These are phyloP conservation scores for Takifugu bimaculatus DNA, from an alignment of 2,113 vertebrate species.

Conservation along the genomic window DNA sequence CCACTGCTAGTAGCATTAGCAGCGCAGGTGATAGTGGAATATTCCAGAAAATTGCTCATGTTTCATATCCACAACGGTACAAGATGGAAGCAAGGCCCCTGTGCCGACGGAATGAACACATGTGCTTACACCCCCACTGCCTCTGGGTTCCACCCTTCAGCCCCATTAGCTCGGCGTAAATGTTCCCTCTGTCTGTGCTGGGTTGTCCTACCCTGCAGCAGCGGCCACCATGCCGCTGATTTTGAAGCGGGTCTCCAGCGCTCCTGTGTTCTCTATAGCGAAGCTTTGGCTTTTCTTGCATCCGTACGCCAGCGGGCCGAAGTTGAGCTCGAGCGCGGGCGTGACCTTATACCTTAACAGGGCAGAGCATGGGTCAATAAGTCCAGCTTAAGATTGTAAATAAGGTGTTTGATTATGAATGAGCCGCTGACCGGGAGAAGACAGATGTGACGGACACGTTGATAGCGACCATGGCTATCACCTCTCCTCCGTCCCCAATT, in stretches of 20 bases:
- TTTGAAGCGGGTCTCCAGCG: conserved; percentile 71
- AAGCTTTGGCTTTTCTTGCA: conserved; percentile 72
- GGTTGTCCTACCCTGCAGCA: conserved; percentile 60
- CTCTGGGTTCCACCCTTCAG: too few relatives aligned
- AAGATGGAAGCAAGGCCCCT: too few relatives aligned
- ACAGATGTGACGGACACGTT: conserved; percentile 73
- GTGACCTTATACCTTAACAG: conserved; percentile 76
- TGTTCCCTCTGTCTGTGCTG: not conserved
- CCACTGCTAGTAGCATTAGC: too few relatives aligned
- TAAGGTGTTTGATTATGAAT: not conserved
- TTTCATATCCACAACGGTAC: too few relatives aligned
- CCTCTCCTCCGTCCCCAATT: conserved; percentile 63
- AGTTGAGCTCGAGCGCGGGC: conserved; percentile 76
- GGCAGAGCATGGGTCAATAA: not conserved
- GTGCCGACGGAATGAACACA: too few relatives aligned
- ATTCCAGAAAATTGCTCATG: too few relatives aligned
- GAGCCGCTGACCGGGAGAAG: conserved; percentile 69
- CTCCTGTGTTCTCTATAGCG: conserved; percentile 81
- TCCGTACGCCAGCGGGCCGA: conserved; percentile 76
- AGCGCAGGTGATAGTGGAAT: too few relatives aligned
- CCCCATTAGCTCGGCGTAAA: not conserved
- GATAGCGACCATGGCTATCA: conserved; percentile 74
- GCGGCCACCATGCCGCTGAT: conserved; percentile 61
- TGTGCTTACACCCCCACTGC: too few relatives aligned
- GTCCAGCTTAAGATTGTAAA: not conserved